These are phyloP conservation scores for Hybos culiciformis DNA, from an alignment of 2,888 invertebrate species.

Conservation along the genomic window DNA sequence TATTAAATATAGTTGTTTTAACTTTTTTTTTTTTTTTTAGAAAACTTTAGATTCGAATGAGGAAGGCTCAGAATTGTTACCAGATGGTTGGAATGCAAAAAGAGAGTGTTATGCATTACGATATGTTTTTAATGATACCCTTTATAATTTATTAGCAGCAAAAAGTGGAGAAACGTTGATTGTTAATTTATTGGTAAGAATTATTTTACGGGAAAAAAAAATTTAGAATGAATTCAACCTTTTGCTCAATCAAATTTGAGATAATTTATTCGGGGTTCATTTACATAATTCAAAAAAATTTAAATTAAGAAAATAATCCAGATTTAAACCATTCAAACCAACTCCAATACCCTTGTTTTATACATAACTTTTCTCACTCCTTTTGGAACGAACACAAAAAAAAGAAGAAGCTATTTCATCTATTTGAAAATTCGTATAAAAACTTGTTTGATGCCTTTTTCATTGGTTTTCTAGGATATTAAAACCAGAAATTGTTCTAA, in stretches of 20 bases:
- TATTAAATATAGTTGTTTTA: no score
- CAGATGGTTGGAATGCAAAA: constrained; percentile 58
- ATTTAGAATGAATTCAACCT: no score
- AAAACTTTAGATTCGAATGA: constrained; percentile 46
- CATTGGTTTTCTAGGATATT: constrained; percentile 19
- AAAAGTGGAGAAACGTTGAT: constrained; percentile 48
- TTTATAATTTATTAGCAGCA: constrained; percentile 51
- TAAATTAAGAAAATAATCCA: no score
- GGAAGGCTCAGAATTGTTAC: constrained; percentile 53
- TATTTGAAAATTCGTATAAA: background rate
- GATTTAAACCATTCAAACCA: no score
- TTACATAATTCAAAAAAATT: no score
- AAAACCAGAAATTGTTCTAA: constrained; percentile 43
- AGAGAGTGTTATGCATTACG: constrained; percentile 53
- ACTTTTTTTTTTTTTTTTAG: constrained; percentile 37
- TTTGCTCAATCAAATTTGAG: no score
- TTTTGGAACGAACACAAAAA: no score
- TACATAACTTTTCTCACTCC: no score
- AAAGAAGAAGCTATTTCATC: no score
- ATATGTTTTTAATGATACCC: constrained; percentile 51
- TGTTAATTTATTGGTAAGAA: constrained; percentile 48
- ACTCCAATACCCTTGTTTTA: no score
- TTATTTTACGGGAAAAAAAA: no score
- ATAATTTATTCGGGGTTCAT: no score
- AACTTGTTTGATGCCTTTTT: background rate